Evolutionary conservation across 2,113 vertebrate species (phyloP).

Genomic region (Myiozetetes cayanensis): DNA sequence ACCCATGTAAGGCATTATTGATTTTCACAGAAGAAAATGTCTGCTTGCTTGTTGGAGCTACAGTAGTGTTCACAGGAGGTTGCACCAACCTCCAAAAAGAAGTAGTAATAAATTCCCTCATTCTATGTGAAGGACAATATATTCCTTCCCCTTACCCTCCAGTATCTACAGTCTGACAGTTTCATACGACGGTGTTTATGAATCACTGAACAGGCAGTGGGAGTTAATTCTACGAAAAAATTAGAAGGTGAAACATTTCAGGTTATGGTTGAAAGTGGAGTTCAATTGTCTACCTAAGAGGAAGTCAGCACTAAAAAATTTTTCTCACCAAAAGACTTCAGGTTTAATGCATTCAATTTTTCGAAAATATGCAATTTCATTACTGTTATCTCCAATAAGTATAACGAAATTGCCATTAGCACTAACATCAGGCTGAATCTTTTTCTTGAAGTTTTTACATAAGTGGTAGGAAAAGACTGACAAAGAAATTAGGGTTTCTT

Average conservation of each 20-base stretch:
- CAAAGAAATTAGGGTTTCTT: background rate
- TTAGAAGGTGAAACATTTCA: background rate
- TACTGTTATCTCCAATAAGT: background rate
- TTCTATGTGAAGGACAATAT: background rate
- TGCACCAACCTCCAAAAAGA: background rate
- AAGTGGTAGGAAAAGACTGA: background rate
- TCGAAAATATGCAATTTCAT: background rate
- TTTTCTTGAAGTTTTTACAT: background rate
- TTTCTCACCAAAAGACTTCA: background rate
- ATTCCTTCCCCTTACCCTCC: background rate
- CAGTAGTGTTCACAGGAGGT: background rate
- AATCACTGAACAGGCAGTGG: slow-evolving; percentile 23
- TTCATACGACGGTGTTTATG: background rate
- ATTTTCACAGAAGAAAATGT: slow-evolving; percentile 25
- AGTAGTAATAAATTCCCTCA: background rate
- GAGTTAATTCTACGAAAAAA: slow-evolving; percentile 18
- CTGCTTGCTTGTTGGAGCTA: background rate
- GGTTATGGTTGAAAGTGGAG: background rate
- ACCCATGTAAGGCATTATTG: background rate
- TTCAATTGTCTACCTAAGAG: slow-evolving; percentile 18
- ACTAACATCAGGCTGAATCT: background rate
- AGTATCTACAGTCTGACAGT: background rate
- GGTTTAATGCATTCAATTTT: background rate
- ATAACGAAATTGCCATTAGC: background rate
- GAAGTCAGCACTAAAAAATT: slow-evolving; percentile 1